These are phyloP conservation scores for Mixornis gularis DNA, from an alignment of 2,113 vertebrate genomes.

Conservation along the genomic window DNA sequence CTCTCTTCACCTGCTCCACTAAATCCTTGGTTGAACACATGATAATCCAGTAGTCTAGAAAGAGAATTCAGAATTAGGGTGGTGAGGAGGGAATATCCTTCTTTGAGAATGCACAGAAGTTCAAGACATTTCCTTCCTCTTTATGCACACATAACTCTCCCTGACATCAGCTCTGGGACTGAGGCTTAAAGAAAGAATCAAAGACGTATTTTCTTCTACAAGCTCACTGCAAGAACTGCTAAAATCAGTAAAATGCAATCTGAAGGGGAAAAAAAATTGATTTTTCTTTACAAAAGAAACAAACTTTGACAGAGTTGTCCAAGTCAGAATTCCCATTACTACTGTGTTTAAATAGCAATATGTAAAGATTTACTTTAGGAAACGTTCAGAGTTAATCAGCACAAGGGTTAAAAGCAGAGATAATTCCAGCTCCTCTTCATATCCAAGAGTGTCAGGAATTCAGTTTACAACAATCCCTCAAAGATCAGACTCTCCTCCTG, in stretches of 20 bases:
- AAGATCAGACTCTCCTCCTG: background rate
- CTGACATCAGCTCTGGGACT: background rate
- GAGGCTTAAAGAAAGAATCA: background rate
- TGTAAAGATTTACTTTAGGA: background rate
- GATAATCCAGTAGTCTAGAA: background rate
- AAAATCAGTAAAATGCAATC: background rate
- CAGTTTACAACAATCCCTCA: background rate
- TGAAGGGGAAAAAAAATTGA: background rate
- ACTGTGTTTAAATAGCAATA: background rate
- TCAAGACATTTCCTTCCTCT: background rate
- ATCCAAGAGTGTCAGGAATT: background rate
- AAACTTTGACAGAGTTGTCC: background rate
- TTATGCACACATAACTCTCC: background rate
- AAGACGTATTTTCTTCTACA: background rate
- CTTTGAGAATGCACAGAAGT: background rate
- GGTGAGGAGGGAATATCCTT: background rate
- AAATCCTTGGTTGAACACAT: background rate
- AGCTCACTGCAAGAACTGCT: background rate
- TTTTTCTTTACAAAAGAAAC: background rate
- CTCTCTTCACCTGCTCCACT: background rate
- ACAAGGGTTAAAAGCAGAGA: background rate
- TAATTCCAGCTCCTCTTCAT: background rate
- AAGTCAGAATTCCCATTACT: background rate
- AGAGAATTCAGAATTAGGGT: background rate
- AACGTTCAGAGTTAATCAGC: background rate